Base-by-base conservation (phyloP, 2,888 invertebrate genomes). In the Acleris sparsana region DNA sequence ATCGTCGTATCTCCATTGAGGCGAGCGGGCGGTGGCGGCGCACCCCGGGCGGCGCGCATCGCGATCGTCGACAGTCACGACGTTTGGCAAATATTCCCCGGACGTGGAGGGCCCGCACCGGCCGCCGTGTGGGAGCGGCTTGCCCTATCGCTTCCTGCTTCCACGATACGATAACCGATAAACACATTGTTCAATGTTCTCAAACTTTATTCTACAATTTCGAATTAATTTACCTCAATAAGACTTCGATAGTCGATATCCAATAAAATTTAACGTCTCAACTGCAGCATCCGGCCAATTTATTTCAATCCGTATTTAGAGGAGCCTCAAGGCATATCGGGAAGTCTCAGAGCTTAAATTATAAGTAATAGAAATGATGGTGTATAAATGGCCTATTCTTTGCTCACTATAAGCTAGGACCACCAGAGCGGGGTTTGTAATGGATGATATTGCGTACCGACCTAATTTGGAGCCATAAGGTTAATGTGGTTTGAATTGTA, bases 41-140 rank as follows among this genome's bases (percentile, higher is more conserved):
- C 89, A 87, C 88, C 87, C 86, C 87, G 82, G 89, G 89, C 88
- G 85, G 88, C 86, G 87, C 86, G 75, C 87, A 92, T 92, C 91
- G 88, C 90, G 91, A 91, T 92, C 88, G 80, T 86, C 86, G 86
- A 79, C 86, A 85, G 92, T 92, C 92, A 92, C 92, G 92, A 92
- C 92, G 85, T 87, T 89, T 89, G 88, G 91, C 89, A 87, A 92
- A 90, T 89, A 90, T 91, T 90, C 85, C 82, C 84, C 83, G 82
- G 85, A 86, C 85, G 84, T 83, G 76, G 85, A 83, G 66, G 80
- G 73, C 65, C 44, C 56, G 46, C 56, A 43, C 61, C 55, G 29
- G 57, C 44, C 22, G 76, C 80, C 84, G 84, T 89, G 89, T 89
- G 89, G 88, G 88, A 89, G 89, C 88, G 89, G 80, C 78, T 77